These are phyloP conservation scores for Glyptemys insculpta DNA, from an alignment of 2,797 vertebrate species.

Conservation along the genomic window DNA sequence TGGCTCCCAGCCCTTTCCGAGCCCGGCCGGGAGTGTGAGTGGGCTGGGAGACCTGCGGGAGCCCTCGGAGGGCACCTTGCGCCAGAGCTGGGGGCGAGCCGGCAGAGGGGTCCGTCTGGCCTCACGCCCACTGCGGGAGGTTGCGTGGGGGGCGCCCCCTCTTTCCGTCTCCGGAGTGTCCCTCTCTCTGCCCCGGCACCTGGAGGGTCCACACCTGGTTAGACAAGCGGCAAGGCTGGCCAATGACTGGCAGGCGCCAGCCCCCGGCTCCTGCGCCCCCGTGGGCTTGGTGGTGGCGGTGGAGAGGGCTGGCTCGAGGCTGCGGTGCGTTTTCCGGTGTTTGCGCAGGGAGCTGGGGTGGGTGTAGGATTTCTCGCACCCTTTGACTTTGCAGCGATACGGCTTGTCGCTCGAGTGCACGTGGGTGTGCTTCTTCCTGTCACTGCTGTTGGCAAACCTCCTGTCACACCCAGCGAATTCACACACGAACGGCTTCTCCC, in stretches of 20 bases:
- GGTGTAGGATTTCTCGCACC: constrained; percentile 81
- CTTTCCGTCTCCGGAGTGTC: too few relatives aligned
- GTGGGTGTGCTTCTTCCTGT: constrained; percentile 83
- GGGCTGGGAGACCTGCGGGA: neutral
- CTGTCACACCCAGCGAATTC: constrained; percentile 86
- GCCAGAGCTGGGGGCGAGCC: neutral
- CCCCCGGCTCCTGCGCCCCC: neutral
- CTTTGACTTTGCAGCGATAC: constrained; percentile 84
- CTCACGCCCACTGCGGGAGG: too few relatives aligned
- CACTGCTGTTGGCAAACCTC: constrained; percentile 85
- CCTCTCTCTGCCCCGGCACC: too few relatives aligned
- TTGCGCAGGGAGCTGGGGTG: constrained; percentile 82
- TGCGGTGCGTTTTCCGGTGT: constrained; percentile 72
- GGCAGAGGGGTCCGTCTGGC: neutral
- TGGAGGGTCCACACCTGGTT: too few relatives aligned
- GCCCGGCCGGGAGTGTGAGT: too few relatives aligned
- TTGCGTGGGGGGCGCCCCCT: too few relatives aligned
- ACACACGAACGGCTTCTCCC: constrained; percentile 87
- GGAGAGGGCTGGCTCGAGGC: too few relatives aligned
- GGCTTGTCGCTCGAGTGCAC: constrained; percentile 83
- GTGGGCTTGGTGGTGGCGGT: neutral
- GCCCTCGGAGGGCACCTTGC: neutral
- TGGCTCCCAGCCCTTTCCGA: too few relatives aligned
- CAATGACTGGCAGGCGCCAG: too few relatives aligned
- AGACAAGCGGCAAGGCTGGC: too few relatives aligned